Evolutionary conservation across 1,140 invertebrate genomes (phyloP), one percentile per base, ranked within the genome.

Genomic region (Diorhabda elongata): DNA sequence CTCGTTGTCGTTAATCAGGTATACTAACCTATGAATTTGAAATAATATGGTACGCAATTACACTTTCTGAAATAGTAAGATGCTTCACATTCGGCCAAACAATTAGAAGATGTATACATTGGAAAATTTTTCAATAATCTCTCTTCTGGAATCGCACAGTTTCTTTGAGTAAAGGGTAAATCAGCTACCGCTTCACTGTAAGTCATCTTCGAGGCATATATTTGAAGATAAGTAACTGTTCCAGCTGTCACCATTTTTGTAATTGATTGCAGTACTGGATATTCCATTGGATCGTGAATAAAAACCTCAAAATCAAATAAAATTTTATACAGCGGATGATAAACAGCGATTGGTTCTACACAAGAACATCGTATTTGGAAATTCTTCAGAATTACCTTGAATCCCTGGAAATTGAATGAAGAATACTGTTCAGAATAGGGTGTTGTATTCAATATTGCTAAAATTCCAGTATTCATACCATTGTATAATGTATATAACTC

Each of bases 361-460:
- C 26, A 26, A 26, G 0, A 1, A 26, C 26, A 26, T 26, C 26
- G 26, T 26, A 0, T 26, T 26, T 26, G 9, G 59, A 1, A 61
- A 61, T 61, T 61, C 42, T 41, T n/a, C 59, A 6, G 6, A 41
- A 61, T 47, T 68, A 73, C 71, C 67, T 71, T 73, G 6, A 71
- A 61, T 58, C 71, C 71, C 8, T 58, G 66, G 7, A 69, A 68
- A 71, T 70, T 61, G 8, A 71, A 45, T 58, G 41, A n/a, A 11
- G 71, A 73, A 59, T 68, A 71, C 42, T 68, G 66, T 43, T 64
- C 64, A 3, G 59, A 4, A 45, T 70, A 69, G 42, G 68, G 9
- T 47, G 66, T 62, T n/a, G 69, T 63, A 58, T 73, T 61, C 52
- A 71, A 26, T 5, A 66, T 42, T 56, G 70, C 60, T 44, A 64